These are phyloP conservation scores for Tauraco hartlaubi DNA, from an alignment of 2,797 vertebrate species.

Conservation along the genomic window DNA sequence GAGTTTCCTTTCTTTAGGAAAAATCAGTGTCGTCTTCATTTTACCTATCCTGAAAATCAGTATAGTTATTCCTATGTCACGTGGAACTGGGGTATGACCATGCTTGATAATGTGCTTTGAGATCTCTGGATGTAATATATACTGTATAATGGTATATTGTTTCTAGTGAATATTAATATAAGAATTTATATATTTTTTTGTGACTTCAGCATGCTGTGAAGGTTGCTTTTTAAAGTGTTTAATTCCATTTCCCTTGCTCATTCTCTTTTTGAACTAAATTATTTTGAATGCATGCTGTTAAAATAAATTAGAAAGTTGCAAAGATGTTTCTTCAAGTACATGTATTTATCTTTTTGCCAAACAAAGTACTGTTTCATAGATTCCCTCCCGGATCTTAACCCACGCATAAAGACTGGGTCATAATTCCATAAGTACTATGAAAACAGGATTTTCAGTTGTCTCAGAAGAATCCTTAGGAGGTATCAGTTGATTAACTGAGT, in stretches of 20 bases:
- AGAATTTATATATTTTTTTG: background rate
- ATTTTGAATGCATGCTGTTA: slow-evolving; percentile 60
- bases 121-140: background rate
- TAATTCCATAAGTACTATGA: background rate
- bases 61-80: no score
- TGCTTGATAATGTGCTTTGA: background rate
- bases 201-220: background rate
- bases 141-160: background rate
- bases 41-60: accelerated
- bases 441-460: slow-evolving; percentile 11
- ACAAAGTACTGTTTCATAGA: slow-evolving; percentile 33
- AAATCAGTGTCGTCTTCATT: background rate
- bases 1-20: background rate
- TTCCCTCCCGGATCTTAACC: background rate
- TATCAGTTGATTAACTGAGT: slow-evolving; percentile 64
- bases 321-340: slow-evolving; percentile 24
- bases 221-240: background rate
- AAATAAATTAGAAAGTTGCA: slow-evolving; percentile 61
- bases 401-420: background rate
- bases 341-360: slow-evolving; percentile 19
- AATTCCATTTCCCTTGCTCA: background rate
- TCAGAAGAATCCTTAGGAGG: slow-evolving; percentile 58
- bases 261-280: slow-evolving; percentile 5
- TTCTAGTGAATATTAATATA: background rate
- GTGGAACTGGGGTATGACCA: background rate